Evolutionary conservation across 2,113 vertebrate genomes (phyloP).

Genomic region (Falco punctatus): DNA sequence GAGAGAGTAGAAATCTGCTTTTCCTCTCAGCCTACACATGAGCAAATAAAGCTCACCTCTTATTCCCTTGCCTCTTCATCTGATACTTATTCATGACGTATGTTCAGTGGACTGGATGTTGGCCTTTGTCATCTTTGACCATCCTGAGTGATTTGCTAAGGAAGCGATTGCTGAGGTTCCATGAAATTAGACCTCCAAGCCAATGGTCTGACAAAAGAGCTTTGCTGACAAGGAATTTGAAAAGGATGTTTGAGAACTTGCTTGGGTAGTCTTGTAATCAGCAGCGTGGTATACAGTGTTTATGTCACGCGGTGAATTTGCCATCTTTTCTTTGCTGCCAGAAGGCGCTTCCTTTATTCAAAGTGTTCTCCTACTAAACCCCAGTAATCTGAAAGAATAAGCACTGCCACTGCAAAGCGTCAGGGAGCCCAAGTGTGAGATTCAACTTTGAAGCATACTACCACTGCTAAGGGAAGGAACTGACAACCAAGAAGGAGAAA

Average conservation of each 20-base stretch:
- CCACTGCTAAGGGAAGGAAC: too few relatives aligned
- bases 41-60: neutral
- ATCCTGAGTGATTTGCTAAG: neutral
- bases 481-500: neutral
- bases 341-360: neutral
- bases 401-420: neutral
- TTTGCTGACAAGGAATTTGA: neutral
- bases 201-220: neutral
- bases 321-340: neutral
- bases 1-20: neutral
- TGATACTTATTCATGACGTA: neutral
- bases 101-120: neutral
- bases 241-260: neutral
- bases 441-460: neutral
- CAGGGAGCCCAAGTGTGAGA: neutral
- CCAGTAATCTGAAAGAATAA: neutral
- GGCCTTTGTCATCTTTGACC: neutral
- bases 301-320: neutral
- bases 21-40: neutral
- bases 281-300: neutral
- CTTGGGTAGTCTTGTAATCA: neutral
- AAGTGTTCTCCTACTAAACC: neutral
- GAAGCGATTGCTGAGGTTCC: neutral
- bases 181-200: neutral
- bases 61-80: neutral